Base-by-base conservation (phyloP, 2,888 invertebrate species). In the Idaea dimidiata region DNA sequence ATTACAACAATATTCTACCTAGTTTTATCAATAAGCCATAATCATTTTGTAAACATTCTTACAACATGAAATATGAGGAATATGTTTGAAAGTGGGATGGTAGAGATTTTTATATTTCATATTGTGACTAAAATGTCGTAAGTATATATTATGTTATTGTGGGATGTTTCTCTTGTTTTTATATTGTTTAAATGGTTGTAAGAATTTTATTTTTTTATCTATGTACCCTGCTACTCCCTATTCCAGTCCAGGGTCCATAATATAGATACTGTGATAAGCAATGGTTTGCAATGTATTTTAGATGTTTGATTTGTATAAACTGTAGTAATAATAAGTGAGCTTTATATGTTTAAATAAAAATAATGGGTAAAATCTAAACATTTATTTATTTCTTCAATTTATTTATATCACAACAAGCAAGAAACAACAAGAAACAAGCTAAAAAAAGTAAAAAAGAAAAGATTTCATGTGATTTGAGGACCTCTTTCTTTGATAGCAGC, bases 401-500 rank as follows among this genome's bases (percentile, higher is more conserved):
- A n/a, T n/a, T 54, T 7, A 54, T 18, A 56, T 56, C 17, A 18
- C 56, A 56, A 4, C n/a, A n/a, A n/a, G n/a, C n/a, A n/a, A n/a
- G n/a, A n/a, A n/a, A n/a, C n/a, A n/a, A n/a, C n/a, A n/a, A 43
- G 43, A 14, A 43, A 43, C 7, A 16, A 54, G 17, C 17, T 16
- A 54, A 16, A 54, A 7, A 54, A 16, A 54, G 14, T 4, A 53
- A 53, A 4, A 56, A 18, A 31, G 54, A 63, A 66, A 54, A 54
- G 57, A n/a, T n/a, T 62, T 76, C 88, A 94, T 58, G 94, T 93
- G 57, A 94, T 79, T 79, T 85, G 83, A 16, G 95, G 93, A 0
- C 94, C 95, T 69, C 82, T 88, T 79, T 95, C 94, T 70, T 71
- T 85, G 14, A 94, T 69, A 60, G 82, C 87, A 60, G 89, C 82